Base-by-base conservation (phyloP, 2,113 vertebrate genomes). In the Sturnira hondurensis region DNA sequence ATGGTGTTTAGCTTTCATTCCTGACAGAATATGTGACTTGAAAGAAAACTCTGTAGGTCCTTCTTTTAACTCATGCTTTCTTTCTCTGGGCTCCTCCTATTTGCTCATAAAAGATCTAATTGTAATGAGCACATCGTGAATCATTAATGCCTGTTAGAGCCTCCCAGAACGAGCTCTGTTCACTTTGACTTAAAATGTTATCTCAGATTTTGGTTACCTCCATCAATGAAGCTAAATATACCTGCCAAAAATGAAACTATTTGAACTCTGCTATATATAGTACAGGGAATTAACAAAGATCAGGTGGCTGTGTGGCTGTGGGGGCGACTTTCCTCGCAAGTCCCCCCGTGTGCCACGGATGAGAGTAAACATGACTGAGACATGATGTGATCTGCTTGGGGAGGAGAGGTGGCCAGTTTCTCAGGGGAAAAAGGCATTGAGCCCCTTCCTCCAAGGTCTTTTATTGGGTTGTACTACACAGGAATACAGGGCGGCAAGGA, bases 1-100 rank as follows among this genome's bases (percentile, higher is more conserved):
- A 43, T 92, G 36, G 38, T 36, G 94, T 95, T 97, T 78, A 74
- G 76, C 12, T 63, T 96, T 61, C 26, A 83, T 97, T 97, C 88
- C 33, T 92, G 74, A 87, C 24, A 95, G 38, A 86, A 50, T 67
- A 7, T 54, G 26, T 56, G 38, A n/a, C 1, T 0, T 70, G 63
- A 33, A 71, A 68, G 31, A 63, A 43, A 91, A 93, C 3, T 89
- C 31, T 24, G 33, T 81, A 19, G 4, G 26, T 9, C 65, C 61
- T n/a, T n/a, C 4, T 96, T 96, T 97, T 82, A 71, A 47, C 54
- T 86, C 10, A 13, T 2, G 4, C 31, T 47, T 96, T 54, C 52
- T 92, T 38, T 70, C 61, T 81, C 31, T 14, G 17, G 31, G 4
- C 22, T 92, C n/a, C 43, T 91, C 28, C 5, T 89, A 13, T 43